Conservation (phyloP, 2,113 vertebrate species). For the Turnix velox region DNA sequence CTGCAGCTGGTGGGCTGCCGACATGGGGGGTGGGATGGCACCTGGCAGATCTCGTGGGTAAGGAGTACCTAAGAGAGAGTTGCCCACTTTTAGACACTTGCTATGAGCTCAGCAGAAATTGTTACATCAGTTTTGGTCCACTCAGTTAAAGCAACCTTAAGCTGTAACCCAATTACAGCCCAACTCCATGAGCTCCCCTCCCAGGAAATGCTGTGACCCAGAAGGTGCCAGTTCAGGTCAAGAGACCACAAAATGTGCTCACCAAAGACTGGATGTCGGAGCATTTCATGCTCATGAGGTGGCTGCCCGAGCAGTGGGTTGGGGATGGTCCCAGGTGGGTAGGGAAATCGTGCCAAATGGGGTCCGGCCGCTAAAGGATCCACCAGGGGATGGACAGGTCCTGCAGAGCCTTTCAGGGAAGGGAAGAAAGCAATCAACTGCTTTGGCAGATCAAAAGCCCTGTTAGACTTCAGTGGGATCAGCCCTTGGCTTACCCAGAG, state of each 20-base stretch:
- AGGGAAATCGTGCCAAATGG: constrained; percentile 93
- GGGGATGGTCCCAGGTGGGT: constrained; percentile 92
- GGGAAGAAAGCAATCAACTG: neutral
- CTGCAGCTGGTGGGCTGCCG: constrained; percentile 95
- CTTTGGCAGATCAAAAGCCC: neutral
- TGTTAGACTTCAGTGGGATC: neutral
- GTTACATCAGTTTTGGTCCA: neutral
- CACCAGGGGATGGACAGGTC: constrained; percentile 85
- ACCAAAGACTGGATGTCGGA: constrained; percentile 96
- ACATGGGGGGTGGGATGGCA: constrained; percentile 93
- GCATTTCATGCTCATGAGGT: constrained; percentile 98
- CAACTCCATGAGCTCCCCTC: neutral
- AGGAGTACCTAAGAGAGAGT: constrained; percentile 80
- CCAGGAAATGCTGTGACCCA: neutral
- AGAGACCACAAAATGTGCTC: constrained; percentile 11
- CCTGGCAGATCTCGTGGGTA: constrained; percentile 90
- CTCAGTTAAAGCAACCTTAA: neutral
- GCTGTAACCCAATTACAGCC: neutral
- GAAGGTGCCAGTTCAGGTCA: neutral
- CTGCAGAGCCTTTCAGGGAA: constrained; percentile 82
- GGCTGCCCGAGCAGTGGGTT: constrained; percentile 91
- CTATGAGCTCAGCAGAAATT: neutral
- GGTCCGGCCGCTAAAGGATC: constrained; percentile 90
- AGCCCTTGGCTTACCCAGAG: neutral
- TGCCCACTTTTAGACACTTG: neutral